Conservation (phyloP, 2,888 invertebrate species). For the Bugula neritina region DNA sequence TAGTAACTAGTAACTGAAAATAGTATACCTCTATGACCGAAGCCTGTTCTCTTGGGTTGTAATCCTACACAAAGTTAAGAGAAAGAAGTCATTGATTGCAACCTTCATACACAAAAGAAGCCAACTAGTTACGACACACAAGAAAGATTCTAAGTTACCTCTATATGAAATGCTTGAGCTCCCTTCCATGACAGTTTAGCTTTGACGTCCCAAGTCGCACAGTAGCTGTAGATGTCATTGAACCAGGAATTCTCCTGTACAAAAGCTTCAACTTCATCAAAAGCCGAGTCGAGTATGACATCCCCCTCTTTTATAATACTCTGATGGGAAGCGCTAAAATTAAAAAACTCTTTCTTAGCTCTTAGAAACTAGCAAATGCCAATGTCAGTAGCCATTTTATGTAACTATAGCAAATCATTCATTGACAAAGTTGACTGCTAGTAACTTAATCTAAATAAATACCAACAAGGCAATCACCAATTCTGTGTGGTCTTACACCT, state of each 20-base stretch:
- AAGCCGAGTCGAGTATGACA: constrained; percentile 37
- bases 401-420: too few species aligned
- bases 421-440: too few species aligned
- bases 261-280: constrained; percentile 45
- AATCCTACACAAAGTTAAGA: constrained; percentile 4
- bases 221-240: constrained; percentile 44
- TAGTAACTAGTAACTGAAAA: too few species aligned
- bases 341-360: too few species aligned
- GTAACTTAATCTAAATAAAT: too few species aligned
- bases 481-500: too few species aligned
- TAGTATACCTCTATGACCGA: constrained; percentile 18
- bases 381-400: too few species aligned
- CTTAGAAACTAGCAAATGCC: too few species aligned
- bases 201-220: constrained; percentile 42
- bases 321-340: constrained; percentile 39
- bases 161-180: constrained; percentile 47
- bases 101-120: too few species aligned
- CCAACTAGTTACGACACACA: too few species aligned
- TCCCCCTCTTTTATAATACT: constrained; percentile 35
- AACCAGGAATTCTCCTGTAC: constrained; percentile 47
- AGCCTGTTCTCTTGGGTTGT: constrained; percentile 24
- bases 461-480: too few species aligned
- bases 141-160: too few species aligned
- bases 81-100: not conserved
- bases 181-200: constrained; percentile 42